Conservation (phyloP, 2,888 invertebrate genomes). For the Mantis religiosa region DNA sequence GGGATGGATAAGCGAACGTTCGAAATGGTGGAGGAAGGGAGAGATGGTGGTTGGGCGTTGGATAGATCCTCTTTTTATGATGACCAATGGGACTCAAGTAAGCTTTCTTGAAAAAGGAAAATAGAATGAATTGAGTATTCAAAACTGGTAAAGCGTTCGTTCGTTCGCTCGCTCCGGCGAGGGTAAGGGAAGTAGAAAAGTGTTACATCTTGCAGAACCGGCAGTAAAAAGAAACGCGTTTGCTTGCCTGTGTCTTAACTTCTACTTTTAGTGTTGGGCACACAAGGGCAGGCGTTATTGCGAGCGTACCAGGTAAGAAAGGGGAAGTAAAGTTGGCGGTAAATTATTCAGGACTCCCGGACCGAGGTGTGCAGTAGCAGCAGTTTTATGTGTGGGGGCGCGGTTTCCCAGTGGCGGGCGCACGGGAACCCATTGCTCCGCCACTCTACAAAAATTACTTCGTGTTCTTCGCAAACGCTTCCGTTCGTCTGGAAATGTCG, state of each 20-base stretch:
- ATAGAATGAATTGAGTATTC: background rate
- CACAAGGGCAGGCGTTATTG: conserved; percentile 16
- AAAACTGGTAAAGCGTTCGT: background rate
- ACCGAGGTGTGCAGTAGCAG: background rate
- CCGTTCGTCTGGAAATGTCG: background rate
- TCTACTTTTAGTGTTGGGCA: conserved; percentile 17
- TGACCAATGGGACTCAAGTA: background rate
- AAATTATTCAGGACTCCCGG: background rate
- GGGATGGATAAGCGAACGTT: too few species aligned
- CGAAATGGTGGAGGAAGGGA: too few species aligned
- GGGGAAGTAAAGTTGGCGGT: background rate
- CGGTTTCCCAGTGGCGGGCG: background rate
- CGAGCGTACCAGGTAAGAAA: background rate
- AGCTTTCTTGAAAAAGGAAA: background rate
- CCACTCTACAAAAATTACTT: background rate
- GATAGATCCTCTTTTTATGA: background rate
- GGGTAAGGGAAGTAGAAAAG: background rate
- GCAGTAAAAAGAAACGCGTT: background rate
- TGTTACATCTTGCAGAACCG: background rate
- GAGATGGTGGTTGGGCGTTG: too few species aligned
- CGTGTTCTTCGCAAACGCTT: background rate
- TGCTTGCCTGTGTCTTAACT: background rate
- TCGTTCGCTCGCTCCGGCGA: background rate
- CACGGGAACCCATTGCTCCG: background rate
- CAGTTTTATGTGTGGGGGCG: background rate